Conservation (phyloP, 1,140 invertebrate species). For the Drosophila takahashii region DNA sequence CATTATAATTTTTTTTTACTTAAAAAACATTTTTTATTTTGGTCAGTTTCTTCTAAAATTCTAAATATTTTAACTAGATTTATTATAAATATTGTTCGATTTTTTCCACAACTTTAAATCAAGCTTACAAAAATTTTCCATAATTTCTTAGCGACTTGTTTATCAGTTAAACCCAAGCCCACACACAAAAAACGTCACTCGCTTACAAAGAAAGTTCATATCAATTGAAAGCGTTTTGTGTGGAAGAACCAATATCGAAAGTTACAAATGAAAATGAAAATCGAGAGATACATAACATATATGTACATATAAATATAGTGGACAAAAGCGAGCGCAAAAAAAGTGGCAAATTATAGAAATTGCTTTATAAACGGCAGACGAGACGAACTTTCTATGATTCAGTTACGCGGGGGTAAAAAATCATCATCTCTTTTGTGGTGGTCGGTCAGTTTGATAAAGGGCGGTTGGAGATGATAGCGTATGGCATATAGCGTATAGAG, state of each 20-base stretch:
- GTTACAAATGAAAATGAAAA: conserved; percentile 48
- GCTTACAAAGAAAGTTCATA: conserved; percentile 49
- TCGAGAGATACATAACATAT: conserved; percentile 1
- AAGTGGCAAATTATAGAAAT: conserved; percentile 64
- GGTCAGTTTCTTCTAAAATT: too few relatives aligned
- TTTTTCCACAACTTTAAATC: neutral
- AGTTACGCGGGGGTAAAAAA: conserved; percentile 11
- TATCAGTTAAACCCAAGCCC: conserved; percentile 11
- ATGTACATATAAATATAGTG: neutral
- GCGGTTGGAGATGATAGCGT: conserved; percentile 23
- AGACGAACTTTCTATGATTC: conserved; percentile 59
- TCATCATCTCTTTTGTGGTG: conserved; percentile 36
- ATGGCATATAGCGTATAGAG: conserved; percentile 2
- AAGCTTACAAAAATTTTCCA: conserved; percentile 13
- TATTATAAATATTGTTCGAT: neutral
- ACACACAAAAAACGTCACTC: conserved; percentile 2
- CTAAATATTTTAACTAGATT: too few relatives aligned
- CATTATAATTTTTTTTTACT: too few relatives aligned
- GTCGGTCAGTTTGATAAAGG: conserved; percentile 36
- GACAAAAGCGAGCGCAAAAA: conserved; percentile 26
- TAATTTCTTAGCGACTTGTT: conserved; percentile 14
- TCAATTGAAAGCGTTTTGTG: conserved; percentile 38
- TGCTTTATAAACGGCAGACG: conserved; percentile 44
- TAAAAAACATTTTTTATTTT: too few relatives aligned
- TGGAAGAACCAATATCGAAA: conserved; percentile 45